Evolutionary conservation across 2,797 vertebrate species (phyloP), one percentile per base, ranked within the genome.

Genomic region (Pampus argenteus): DNA sequence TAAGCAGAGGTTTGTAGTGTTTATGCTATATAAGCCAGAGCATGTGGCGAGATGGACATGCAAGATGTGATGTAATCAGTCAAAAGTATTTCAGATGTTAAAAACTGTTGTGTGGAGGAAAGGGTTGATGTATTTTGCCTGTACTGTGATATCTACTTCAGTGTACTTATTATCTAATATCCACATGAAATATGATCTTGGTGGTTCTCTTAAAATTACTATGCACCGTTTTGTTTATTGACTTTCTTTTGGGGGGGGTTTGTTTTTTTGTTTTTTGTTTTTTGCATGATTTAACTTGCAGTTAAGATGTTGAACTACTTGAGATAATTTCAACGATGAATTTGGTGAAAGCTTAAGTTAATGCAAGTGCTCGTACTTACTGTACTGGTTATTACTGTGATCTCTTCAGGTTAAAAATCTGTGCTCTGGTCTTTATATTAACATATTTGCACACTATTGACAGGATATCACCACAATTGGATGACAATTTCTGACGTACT

Each of bases 341-440:
- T 85, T 65, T 77, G 66, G 70, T 73, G 64, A 78, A 76, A 74
- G 73, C 50, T 81, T 74, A 66, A 59, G 68, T 62, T 79, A 81
- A 75, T 85, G 72, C 72, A 89, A 91, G 69, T 84, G 76, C 86
- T 87, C 75, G 67, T 74, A 89, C 67, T 85, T 74, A 87, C 82
- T 84, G 78, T 84, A 88, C 75, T 86, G 88, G 82, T 87, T 86
- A 71, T 79, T 80, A 93, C 91, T 93, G 90, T 88, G 88, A 90
- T 86, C 67, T 87, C 58, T 89, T 90, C 84, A 90, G 85, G 84
- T 71, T 82, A 76, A 70, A 71, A 74, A 64, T 74, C 51, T 77
- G 47, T 67, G 40, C 78, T 84, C 71, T 83, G 63, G 77, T 82
- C 56, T 78, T 69, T 65, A 71, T 49, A 66, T 74, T 63, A 56